Percentiles rank a stretch among this genome's conserved stretches.
These are phyloP conservation scores for Anthopleura sola DNA, from an alignment of 64 coral and sea anemone genomes.

Conservation along the genomic window DNA sequence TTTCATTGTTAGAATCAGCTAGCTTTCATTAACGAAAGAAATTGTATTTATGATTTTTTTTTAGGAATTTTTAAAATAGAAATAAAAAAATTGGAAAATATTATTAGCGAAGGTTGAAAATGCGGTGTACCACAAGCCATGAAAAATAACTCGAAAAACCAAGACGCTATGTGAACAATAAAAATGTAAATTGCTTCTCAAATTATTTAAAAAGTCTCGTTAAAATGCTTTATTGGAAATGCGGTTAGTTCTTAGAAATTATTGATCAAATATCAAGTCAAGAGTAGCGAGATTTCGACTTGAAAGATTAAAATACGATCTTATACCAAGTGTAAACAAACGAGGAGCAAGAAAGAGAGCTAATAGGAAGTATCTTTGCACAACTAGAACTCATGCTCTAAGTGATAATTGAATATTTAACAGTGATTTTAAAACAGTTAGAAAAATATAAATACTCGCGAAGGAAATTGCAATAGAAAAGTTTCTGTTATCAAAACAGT, in stretches of 20 bases:
- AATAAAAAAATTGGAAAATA: background rate
- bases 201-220: background rate
- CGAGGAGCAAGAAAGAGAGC: background rate
- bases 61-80: background rate
- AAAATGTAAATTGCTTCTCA: background rate
- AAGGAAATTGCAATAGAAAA: background rate
- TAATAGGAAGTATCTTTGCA: background rate
- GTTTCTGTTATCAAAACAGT: background rate
- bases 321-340: background rate
- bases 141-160: background rate
- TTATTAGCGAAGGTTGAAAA: background rate
- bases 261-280: background rate
- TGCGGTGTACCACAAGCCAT: background rate
- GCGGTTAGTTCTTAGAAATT: background rate
- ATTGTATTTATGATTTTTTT: background rate
- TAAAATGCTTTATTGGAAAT: background rate
- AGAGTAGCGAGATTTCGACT: background rate
- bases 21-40: too few species aligned
- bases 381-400: too few species aligned
- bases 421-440: background rate
- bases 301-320: background rate
- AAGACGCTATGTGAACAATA: background rate
- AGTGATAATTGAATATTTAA: background rate
- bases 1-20: too few species aligned
- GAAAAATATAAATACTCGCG: background rate